phyloP scores from a whole-genome alignment of 2,888 invertebrate genomes.

The Thera britannica region DNA sequence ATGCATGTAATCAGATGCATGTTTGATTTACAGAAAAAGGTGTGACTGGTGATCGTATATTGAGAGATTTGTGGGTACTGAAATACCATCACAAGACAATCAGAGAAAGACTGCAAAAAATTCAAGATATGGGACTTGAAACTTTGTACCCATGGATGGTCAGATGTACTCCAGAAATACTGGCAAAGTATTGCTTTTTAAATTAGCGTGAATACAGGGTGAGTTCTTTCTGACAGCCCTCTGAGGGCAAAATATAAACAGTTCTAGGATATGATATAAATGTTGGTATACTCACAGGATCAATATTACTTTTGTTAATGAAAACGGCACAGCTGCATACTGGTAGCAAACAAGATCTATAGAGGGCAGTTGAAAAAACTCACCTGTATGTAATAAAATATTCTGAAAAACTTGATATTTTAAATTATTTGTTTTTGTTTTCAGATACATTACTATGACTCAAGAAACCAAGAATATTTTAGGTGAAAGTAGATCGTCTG shows the following conservation, averaged over 20 bases:
- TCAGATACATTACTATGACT: slow-evolving; percentile 65
- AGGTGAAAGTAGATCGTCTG: slow-evolving; percentile 76
- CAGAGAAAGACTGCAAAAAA: slow-evolving; percentile 75
- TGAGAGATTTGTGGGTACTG: slow-evolving; percentile 87
- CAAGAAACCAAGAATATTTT: slow-evolving; percentile 78
- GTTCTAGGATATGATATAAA: too few species aligned
- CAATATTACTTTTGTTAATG: too few species aligned
- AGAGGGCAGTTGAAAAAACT: too few species aligned
- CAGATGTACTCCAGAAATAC: slow-evolving; percentile 83
- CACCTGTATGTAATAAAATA: neutral
- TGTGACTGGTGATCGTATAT: slow-evolving; percentile 80
- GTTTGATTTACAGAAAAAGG: slow-evolving; percentile 69
- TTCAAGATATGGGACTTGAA: slow-evolving; percentile 76
- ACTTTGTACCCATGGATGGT: slow-evolving; percentile 88
- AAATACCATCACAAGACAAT: slow-evolving; percentile 85
- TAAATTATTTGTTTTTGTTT: slow-evolving; percentile 37
- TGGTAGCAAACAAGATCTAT: too few species aligned
- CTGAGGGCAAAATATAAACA: too few species aligned
- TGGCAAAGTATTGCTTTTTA: slow-evolving; percentile 70
- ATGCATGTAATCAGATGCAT: neutral
- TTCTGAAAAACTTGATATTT: neutral
- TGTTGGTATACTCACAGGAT: too few species aligned
- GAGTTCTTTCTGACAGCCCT: too few species aligned
- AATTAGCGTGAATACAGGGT: too few species aligned
- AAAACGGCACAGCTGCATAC: too few species aligned